These are phyloP conservation scores for Halocynthia roretzi DNA, from an alignment of 23 tunicate genomes.

Conservation along the genomic window DNA sequence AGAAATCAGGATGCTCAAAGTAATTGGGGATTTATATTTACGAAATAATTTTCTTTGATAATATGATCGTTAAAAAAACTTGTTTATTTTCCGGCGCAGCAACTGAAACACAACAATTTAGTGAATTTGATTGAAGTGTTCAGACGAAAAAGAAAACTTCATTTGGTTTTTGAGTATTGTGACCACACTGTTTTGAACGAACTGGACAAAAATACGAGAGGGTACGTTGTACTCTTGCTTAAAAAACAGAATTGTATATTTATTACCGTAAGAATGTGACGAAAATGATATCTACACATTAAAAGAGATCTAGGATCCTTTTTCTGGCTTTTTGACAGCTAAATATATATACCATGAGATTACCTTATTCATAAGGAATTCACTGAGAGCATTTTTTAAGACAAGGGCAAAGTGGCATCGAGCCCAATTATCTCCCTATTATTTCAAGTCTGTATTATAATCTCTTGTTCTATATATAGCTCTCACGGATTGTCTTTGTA, in stretches of 20 bases:
- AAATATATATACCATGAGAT: too few species aligned
- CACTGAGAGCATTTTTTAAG: too few species aligned
- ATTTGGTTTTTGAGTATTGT: slow-evolving; percentile 98
- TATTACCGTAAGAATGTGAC: too few species aligned
- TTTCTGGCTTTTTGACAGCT: too few species aligned
- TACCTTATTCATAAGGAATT: too few species aligned
- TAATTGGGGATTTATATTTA: background rate
- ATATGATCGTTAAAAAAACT: background rate
- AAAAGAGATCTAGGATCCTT: too few species aligned
- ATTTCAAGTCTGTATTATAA: too few species aligned
- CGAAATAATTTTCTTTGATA: background rate
- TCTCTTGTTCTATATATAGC: too few species aligned
- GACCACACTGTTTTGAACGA: slow-evolving; percentile 97
- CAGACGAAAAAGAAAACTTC: slow-evolving; percentile 82
- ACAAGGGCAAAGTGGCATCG: too few species aligned
- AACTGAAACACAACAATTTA: slow-evolving; percentile 92
- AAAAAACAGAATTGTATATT: background rate
- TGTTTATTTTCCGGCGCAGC: slow-evolving; percentile 32
- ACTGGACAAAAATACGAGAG: slow-evolving; percentile 76
- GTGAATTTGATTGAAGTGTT: slow-evolving; percentile 96
- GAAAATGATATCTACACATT: too few species aligned
- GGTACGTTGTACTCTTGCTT: slow-evolving; percentile 31
- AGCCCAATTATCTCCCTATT: too few species aligned
- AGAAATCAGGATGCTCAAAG: slow-evolving; percentile 96
- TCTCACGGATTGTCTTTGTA: too few species aligned